Evolutionary conservation across 2,888 invertebrate genomes (phyloP), one percentile per base, ranked within the genome.

Genomic region (Drosophila recens): DNA sequence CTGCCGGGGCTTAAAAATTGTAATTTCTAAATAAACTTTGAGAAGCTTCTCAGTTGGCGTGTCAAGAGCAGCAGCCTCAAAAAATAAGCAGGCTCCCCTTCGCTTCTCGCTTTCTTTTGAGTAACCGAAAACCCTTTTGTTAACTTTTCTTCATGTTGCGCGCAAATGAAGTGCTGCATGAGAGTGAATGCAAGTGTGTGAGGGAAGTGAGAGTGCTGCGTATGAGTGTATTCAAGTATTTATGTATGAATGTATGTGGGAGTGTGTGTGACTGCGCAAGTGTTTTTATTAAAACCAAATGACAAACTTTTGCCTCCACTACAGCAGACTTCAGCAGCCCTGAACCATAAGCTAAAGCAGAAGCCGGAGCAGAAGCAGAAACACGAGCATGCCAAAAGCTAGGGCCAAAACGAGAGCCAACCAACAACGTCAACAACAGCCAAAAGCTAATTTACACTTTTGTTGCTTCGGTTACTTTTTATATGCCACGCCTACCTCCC

Each of bases 401-500:
- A 53, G 45, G 49, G 30, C 43, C 48, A 46, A 8, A 68, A 38
- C 54, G 33, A 59, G 67, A 68, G 52, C 34, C 70, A 75, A 71
- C 84, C 89, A 86, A 89, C 83, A 89, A 83, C 84, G 83, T 84
- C 83, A 86, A 89, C 90, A 89, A 87, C 89, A 86, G 86, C 82
- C 85, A 84, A 89, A 85, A 86, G 89, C 85, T 86, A 89, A 86
- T 86, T 86, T 89, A 87, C 90, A 85, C 85, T 89, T 89, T 86
- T 81, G 82, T 87, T 86, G 87, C 79, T 89, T 89, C 85, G 85
- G 79, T 84, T 89, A 89, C 89, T 84, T 89, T 89, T 83, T 84
- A 88, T 89, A 51, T 69, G 45, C 53, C 70, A 68, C 66, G 64
- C 65, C 66, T 23, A 45, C 17, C 20, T 9, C 15, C 11, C 27